phyloP scores from a whole-genome alignment of 2,113 vertebrate genomes.

The Gymnobelideus leadbeateri region DNA sequence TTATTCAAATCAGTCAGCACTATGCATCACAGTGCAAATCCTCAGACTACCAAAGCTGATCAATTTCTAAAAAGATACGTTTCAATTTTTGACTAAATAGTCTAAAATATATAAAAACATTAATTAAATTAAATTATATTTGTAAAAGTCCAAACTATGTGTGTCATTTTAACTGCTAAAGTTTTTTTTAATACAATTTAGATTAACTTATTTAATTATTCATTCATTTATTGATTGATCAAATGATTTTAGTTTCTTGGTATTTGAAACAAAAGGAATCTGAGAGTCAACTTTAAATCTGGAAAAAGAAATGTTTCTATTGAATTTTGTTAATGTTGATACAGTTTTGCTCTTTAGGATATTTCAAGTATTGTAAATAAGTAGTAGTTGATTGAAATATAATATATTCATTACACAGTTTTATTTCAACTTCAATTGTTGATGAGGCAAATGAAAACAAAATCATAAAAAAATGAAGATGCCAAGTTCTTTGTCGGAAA shows the following conservation, averaged over 20 bases:
- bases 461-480: slow-evolving; percentile 52
- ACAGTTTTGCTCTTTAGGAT: neutral
- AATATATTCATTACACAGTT: slow-evolving; percentile 35
- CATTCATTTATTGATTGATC: neutral
- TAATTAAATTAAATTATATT: neutral
- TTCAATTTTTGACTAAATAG: neutral
- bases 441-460: slow-evolving; percentile 59
- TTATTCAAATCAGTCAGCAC: neutral
- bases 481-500: slow-evolving; percentile 6
- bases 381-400: slow-evolving; percentile 32
- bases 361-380: neutral
- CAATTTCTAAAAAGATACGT: neutral
- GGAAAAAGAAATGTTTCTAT: slow-evolving; percentile 19
- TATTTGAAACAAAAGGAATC: neutral
- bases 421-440: neutral
- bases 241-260: neutral
- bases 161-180: neutral
- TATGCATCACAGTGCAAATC: neutral
- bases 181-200: neutral
- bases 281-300: neutral
- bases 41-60: neutral
- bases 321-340: slow-evolving; percentile 53
- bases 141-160: neutral
- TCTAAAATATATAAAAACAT: neutral
- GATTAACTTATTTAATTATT: neutral